Percentiles rank a stretch among this genome's conserved stretches.
These are phyloP conservation scores for Quadroppia sp. DNA, from an alignment of 2,888 invertebrate species.

Conservation along the genomic window DNA sequence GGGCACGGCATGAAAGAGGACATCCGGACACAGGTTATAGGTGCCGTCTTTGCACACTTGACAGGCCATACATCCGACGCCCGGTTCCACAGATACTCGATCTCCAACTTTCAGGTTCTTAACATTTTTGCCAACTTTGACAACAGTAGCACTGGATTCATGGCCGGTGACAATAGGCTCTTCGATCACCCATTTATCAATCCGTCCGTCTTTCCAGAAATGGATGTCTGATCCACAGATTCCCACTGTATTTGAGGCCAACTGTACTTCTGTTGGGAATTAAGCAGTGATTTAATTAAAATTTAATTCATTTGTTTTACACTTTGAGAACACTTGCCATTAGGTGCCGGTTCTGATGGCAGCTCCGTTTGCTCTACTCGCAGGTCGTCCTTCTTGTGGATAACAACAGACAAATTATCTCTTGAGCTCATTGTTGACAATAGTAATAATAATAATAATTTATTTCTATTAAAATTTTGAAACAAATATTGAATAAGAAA, in stretches of 20 bases:
- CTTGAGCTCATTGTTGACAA: constrained; percentile 23
- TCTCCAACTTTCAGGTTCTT: constrained; percentile 65
- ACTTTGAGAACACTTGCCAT: constrained; percentile 34
- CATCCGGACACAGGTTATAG: constrained; percentile 82
- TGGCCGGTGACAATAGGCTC: constrained; percentile 93
- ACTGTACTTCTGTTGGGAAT: constrained; percentile 23
- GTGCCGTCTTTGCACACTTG: constrained; percentile 77
- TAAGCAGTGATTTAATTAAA: background rate
- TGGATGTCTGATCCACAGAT: constrained; percentile 94
- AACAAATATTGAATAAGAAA: background rate
- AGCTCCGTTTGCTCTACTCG: constrained; percentile 46
- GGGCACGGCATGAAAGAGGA: constrained; percentile 56
- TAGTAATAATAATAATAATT: background rate
- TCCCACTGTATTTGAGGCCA: constrained; percentile 62
- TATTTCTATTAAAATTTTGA: background rate
- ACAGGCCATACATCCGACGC: constrained; percentile 79
- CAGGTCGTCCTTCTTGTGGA: constrained; percentile 50
- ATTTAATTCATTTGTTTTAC: background rate
- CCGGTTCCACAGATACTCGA: constrained; percentile 91
- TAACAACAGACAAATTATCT: constrained; percentile 50
- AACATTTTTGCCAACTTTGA: constrained; percentile 64
- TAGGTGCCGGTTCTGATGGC: constrained; percentile 38
- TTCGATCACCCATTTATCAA: constrained; percentile 78
- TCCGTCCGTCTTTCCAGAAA: constrained; percentile 76
- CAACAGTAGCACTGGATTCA: constrained; percentile 65